Evolutionary conservation across 2,113 vertebrate species (phyloP).

Genomic region (Bubalus kerabau): DNA sequence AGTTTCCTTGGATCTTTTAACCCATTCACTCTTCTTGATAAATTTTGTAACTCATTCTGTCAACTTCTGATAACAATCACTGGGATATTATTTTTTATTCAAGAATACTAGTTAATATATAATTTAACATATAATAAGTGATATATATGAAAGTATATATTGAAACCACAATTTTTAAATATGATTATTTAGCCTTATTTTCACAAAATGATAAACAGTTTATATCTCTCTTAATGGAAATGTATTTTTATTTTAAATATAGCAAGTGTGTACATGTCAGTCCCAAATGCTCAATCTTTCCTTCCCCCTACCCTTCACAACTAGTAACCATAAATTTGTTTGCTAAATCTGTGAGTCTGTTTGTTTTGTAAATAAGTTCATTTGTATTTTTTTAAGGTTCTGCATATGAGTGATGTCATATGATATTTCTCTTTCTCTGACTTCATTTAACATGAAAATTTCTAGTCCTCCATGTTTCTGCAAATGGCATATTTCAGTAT

Average conservation of each 20-base stretch:
- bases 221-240: background rate
- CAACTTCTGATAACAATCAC: background rate
- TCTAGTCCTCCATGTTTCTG: background rate
- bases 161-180: background rate
- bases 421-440: background rate
- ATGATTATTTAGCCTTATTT: background rate
- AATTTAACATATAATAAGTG: background rate
- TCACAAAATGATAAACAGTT: background rate
- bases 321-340: background rate
- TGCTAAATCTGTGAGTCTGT: background rate
- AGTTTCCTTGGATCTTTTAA: background rate
- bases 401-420: background rate
- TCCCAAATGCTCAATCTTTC: background rate
- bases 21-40: background rate
- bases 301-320: accelerated
- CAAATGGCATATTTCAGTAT: background rate
- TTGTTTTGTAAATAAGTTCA: background rate
- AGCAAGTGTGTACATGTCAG: background rate
- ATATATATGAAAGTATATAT: background rate
- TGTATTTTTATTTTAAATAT: background rate
- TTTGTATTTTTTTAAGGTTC: background rate
- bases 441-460: background rate
- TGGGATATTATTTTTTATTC: background rate
- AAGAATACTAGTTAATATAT: background rate
- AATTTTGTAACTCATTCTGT: background rate